Evolutionary conservation across 2,113 vertebrate genomes (phyloP), one percentile per base, ranked within the genome.

Genomic region (Clarias batrachus): DNA sequence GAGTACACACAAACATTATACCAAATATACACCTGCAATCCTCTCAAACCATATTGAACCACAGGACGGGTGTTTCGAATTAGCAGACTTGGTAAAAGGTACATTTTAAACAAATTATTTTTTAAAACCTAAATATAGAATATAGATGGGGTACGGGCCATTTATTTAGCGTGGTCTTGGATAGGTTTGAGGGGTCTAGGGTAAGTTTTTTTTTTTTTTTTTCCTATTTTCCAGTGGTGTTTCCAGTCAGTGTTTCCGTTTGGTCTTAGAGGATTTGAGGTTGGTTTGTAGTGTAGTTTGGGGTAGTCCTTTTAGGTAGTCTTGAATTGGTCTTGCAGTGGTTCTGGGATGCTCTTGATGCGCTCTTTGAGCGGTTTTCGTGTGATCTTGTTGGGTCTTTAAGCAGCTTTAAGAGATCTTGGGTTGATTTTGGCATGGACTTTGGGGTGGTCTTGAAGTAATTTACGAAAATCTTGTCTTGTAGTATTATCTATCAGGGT

Each of bases 1-100:
- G n/a, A n/a, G 37, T 3, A 41, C 71, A 74, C 73, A 76, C 37
- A 52, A 11, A n/a, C 48, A 27, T 13, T 41, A 48, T 10, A 77
- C 78, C 84, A 48, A 85, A 82, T 77, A 88, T 86, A 85, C 85
- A 90, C 83, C 86, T 77, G 54, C 33, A 74, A 66, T 60, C 60
- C n/a, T 68, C 59, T 80, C 65, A 27, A 56, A 78, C 48, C 48
- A 48, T 41, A 87, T 56, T 37, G 30, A 52, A 88, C 68, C 52
- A 41, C 23, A 41, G 25, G 81, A 77, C 56, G 87, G 19, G 62
- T n/a, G 13, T 56, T 37, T 10, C 12, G 21, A 54, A 16, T 71
- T 41, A 71, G 37, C 33, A 21, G 30, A 71, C 66, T 30, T 48
- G 6, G 48, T 48, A 48, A 48, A 48, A 6, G 19, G 16, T 3